These are phyloP conservation scores for Aegithalos caudatus DNA, from an alignment of 2,113 vertebrate genomes.

Conservation along the genomic window DNA sequence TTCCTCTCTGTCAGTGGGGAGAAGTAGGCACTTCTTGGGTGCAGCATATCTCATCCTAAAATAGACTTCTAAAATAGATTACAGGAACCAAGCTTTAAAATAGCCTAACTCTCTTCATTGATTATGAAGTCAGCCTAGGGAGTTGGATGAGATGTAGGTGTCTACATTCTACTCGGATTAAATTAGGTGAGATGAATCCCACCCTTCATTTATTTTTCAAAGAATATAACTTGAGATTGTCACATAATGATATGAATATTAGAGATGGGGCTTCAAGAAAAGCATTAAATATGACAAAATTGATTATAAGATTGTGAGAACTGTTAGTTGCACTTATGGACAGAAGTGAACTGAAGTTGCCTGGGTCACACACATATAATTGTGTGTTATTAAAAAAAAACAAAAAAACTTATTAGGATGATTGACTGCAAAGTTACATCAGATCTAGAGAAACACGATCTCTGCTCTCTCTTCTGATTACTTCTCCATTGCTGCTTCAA, in stretches of 20 bases:
- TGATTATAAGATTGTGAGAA: not conserved
- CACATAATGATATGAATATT: not conserved
- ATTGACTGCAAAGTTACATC: not conserved
- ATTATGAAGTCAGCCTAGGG: slow-evolving; percentile 17
- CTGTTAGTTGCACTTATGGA: not conserved
- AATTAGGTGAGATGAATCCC: slow-evolving; percentile 32
- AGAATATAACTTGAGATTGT: not conserved
- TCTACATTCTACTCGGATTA: slow-evolving; percentile 13
- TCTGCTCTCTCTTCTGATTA: not conserved
- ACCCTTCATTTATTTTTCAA: slow-evolving; percentile 46
- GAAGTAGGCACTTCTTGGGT: not conserved
- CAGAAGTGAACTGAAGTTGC: not conserved
- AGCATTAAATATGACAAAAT: not conserved
- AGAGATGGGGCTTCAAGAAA: not conserved
- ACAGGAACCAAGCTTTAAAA: slow-evolving; percentile 4
- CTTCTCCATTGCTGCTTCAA: not conserved
- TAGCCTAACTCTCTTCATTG: slow-evolving; percentile 3
- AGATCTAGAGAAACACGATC: not conserved
- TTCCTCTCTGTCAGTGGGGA: not conserved
- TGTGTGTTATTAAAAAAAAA: not conserved
- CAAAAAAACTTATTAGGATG: not conserved
- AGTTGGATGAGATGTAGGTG: not conserved
- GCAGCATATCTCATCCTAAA: not conserved
- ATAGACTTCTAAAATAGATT: slow-evolving; percentile 23
- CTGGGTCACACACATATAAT: not conserved